Evolutionary conservation across 2,797 vertebrate species (phyloP).

Genomic region (Myotis pilosus): DNA sequence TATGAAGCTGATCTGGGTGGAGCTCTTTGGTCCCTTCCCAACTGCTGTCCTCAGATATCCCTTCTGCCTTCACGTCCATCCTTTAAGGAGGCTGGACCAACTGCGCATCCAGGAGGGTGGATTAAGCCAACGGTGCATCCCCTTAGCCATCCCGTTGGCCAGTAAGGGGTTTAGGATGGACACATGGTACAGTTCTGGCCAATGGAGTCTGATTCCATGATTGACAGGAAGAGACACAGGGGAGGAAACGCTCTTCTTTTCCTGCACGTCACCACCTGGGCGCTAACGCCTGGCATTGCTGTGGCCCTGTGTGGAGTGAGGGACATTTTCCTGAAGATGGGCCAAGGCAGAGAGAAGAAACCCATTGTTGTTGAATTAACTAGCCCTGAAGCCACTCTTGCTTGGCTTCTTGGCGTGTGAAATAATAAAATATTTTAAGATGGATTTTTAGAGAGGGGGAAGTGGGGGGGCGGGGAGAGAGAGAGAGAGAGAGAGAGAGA

Average conservation of each 20-base stretch:
- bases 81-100: neutral
- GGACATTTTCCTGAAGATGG: neutral
- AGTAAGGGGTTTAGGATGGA: neutral
- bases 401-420: neutral
- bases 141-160: neutral
- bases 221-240: neutral
- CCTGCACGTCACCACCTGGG: neutral
- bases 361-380: neutral
- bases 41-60: neutral
- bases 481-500: neutral
- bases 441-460: neutral
- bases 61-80: neutral
- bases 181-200: neutral
- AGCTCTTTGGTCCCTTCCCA: neutral
- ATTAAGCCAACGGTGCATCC: neutral
- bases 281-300: neutral
- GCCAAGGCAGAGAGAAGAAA: neutral
- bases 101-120: neutral
- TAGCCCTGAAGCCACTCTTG: neutral
- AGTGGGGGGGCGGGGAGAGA: too few species aligned
- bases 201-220: neutral
- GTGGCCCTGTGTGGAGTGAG: neutral
- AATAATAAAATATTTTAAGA: neutral
- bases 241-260: neutral
- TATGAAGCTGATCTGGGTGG: neutral